Base-by-base conservation (phyloP, 2,888 invertebrate genomes). In the Rhingia rostrata region DNA sequence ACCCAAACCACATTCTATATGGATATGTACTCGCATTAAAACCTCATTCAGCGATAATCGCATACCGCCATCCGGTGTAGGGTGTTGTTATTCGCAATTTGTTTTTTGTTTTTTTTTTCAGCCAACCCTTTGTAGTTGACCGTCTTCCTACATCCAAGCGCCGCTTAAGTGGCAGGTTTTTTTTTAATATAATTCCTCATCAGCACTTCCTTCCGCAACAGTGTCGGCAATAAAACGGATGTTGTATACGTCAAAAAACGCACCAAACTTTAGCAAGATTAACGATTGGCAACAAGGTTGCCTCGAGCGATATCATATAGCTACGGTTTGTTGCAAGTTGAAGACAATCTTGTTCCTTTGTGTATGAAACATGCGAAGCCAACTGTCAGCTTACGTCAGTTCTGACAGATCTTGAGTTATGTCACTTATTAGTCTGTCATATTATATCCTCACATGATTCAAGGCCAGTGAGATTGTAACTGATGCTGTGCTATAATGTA, bases 21-120 rank as follows among this genome's bases (percentile, higher is more conserved):
- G 39, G 54, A 22, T 67, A 54, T 58, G 61, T 74, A 53, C 66
- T 47, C 45, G 41, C 56, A 63, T 74, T 69, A 54, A 56, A 81
- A 67, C 74, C 51, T 9, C 75, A 81, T 81, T 77, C 63, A 81
- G 45, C 77, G 81, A 77, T 83, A 83, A 73, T 69, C 67, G 43
- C 58, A 7, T 51, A 67, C 82, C 69, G 75, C 72, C 82, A 83
- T 83, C 82, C 82, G 82, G 82, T 83, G 61, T 78, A 63, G 82
- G 78, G 82, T 83, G 82, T 56, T 72, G 63, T 49, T 41, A 32
- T 37, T 58, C 54, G 22, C 22, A 22, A 22, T 22, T 75, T 69
- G 4, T 6, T 32, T 56, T 37, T 12, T 41, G 41, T 47, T 43
- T 53, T 43, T 35, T 41, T 32, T 63, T 45, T 45, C 39, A 54